Percentiles rank a stretch among this genome's conserved stretches.
These are phyloP conservation scores for Antechinus flavipes DNA, from an alignment of 2,113 vertebrate species.

Conservation along the genomic window DNA sequence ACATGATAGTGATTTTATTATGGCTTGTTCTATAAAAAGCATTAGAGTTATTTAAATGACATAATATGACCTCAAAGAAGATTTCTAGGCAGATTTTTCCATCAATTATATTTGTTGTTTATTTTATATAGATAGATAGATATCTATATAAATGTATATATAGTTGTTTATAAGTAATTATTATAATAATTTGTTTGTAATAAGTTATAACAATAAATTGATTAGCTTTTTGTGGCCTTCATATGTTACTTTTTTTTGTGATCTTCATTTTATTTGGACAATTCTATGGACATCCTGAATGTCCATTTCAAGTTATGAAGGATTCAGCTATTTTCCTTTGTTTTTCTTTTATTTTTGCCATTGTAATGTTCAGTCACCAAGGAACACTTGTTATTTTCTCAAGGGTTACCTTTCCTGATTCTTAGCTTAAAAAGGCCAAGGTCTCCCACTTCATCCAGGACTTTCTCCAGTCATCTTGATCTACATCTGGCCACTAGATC, in stretches of 20 bases:
- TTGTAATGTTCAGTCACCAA: neutral
- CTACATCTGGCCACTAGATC: too few species aligned
- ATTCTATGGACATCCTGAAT: conserved; percentile 45
- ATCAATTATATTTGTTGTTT: conserved; percentile 63
- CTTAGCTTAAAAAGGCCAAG: neutral
- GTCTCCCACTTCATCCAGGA: too few species aligned
- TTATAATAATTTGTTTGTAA: too few species aligned
- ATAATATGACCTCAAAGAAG: conserved; percentile 55
- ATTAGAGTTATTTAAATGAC: neutral
- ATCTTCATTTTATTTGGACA: neutral
- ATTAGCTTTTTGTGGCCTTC: conserved; percentile 66
- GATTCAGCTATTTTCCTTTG: neutral
- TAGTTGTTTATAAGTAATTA: too few species aligned
- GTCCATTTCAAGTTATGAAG: conserved; percentile 49
- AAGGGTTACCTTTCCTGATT: neutral
- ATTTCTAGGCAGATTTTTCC: conserved; percentile 50
- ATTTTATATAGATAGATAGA: neutral
- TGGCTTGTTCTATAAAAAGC: neutral
- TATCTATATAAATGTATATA: too few species aligned
- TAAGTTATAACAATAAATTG: conserved; percentile 50
- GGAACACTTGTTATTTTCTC: neutral
- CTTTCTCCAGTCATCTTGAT: too few species aligned
- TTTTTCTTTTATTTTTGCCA: conserved; percentile 43
- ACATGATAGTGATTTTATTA: neutral
- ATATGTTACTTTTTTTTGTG: conserved; percentile 44